Conservation (phyloP, 2,113 vertebrate genomes). For the Platanista minor region DNA sequence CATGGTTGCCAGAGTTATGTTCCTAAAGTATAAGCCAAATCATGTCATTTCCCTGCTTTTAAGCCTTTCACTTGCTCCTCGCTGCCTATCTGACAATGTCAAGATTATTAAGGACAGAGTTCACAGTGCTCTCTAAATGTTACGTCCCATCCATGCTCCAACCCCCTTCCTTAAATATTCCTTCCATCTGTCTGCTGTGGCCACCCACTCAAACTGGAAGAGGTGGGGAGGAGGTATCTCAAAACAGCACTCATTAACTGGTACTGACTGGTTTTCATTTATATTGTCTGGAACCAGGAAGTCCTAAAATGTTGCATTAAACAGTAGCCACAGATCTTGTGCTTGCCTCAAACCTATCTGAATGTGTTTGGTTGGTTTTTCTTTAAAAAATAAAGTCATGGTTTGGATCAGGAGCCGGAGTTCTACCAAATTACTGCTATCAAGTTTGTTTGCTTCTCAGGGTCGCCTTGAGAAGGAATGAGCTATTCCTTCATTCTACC, state of each 20-base stretch:
- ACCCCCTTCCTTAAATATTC: background rate
- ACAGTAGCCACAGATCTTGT: background rate
- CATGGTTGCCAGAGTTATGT: background rate
- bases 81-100: background rate
- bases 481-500: background rate
- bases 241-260: background rate
- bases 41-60: background rate
- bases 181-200: background rate
- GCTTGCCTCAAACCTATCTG: background rate
- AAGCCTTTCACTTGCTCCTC: background rate
- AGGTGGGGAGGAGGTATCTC: background rate
- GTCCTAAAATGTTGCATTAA: background rate
- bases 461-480: slow-evolving; percentile 3
- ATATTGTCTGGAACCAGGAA: background rate
- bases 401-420: background rate
- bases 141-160: rapidly evolving
- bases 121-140: background rate
- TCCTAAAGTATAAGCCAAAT: background rate
- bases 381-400: slow-evolving; percentile 6
- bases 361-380: background rate
- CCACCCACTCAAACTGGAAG: background rate
- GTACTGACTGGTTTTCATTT: background rate
- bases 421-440: background rate
- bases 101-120: background rate
- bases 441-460: background rate